These are phyloP conservation scores for crab-eating macaque (Macaca fascicularis) DNA, from an alignment of 2,113 vertebrate genomes.

Conservation along the genomic window DNA sequence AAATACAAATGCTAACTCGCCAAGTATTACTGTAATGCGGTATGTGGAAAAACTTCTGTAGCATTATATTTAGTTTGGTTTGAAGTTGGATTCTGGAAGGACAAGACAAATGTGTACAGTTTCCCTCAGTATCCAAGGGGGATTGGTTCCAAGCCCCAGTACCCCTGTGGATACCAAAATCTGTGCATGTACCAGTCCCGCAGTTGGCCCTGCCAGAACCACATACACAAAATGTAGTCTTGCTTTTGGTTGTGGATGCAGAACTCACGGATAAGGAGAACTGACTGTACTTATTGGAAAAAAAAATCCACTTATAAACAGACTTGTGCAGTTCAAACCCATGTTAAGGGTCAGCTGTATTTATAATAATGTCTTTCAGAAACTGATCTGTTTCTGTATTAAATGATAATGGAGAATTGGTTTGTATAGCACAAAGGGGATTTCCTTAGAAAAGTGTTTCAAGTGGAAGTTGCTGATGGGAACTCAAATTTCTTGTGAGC, in stretches of 20 bases:
- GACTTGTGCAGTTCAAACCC: neutral
- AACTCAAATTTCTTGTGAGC: neutral
- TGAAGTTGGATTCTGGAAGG: neutral
- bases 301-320: neutral
- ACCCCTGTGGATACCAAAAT: neutral
- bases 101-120: neutral
- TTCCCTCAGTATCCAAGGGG: neutral
- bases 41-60: neutral
- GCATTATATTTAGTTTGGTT: neutral
- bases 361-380: conserved; percentile 12
- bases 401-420: neutral
- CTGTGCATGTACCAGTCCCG: neutral
- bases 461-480: neutral
- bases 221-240: neutral
- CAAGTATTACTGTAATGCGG: neutral
- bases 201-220: neutral
- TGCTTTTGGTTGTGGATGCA: neutral
- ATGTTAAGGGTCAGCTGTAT: neutral
- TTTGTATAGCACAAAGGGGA: neutral
- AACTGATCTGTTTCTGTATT: neutral
- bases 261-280: neutral
- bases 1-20: neutral
- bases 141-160: neutral
- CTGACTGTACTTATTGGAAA: neutral
- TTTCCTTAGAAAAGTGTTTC: conserved; percentile 13